Evolutionary conservation across 2,797 vertebrate genomes (phyloP), one percentile per base, ranked within the genome.

Genomic region (Saxicola maurus): DNA sequence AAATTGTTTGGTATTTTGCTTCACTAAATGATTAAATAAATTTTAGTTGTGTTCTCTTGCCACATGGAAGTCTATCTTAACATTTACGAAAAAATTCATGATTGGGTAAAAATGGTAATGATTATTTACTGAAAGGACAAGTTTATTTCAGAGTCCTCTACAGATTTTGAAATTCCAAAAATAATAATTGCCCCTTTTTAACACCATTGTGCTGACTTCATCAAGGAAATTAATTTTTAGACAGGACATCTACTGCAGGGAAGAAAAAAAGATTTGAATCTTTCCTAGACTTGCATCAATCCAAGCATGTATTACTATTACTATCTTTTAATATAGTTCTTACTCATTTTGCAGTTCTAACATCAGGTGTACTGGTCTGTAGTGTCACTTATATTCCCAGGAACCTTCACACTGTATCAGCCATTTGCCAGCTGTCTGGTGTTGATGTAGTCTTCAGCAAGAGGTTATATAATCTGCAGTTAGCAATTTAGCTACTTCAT

Each of bases 71-170:
- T 55, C 14, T 75, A 46, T 19, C 78, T 53, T 78, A 65, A 33
- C 16, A 4, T 21, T 51, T 33, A 30, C 55, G 11, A 67, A 80
- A 67, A 74, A 25, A 4, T 6, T 42, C 15, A 24, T 14, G 6
- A 27, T 13, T 28, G 5, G 2, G 4, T 17, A 2, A 17, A 33
- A 21, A 45, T 9, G 3, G 12, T 31, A 62, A 37, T 49, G 1
- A 61, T 48, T 81, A 37, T 42, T 65, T 88, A 31, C 30, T 68
- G 35, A 13, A 68, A 77, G 52, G 14, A 51, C 5, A 69, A 40
- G 7, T 49, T 83, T 55, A 49, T 61, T 78, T 85, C 56, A 89
- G 31, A 13, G 13, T 64, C 20, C 11, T 24, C 8, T 46, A 64
- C 42, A 81, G 3, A 38, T 33, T 81, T 84, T 43, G 48, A 76